phyloP scores from a whole-genome alignment of 2,888 invertebrate species.

The Branchellion lobata region DNA sequence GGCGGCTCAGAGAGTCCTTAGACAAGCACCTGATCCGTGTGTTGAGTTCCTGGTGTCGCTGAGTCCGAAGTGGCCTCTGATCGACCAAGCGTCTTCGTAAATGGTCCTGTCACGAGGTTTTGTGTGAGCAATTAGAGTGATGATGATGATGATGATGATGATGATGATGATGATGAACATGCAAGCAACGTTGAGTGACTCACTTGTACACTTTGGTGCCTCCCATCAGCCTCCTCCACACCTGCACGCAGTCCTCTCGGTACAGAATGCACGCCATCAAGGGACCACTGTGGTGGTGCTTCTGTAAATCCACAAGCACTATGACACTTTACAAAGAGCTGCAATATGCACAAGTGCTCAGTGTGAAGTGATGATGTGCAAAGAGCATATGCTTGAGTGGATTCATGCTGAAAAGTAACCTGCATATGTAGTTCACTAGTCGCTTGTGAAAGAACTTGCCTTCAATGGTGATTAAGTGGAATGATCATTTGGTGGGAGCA shows the following conservation, averaged over 20 bases:
- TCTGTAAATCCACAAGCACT: neutral
- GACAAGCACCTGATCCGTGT: conserved; percentile 93
- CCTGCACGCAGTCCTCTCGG: conserved; percentile 72
- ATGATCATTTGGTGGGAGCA: neutral
- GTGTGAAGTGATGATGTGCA: neutral
- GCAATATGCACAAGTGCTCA: conserved; percentile 5
- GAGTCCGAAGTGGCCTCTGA: conserved; percentile 81
- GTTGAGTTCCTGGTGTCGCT: conserved; percentile 91
- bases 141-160: neutral
- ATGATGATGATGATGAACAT: neutral
- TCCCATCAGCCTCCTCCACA: conserved; percentile 83
- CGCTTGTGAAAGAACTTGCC: conserved; percentile 60
- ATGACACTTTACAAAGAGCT: neutral
- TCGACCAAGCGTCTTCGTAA: conserved; percentile 74
- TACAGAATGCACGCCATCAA: conserved; percentile 78
- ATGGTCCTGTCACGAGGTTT: conserved; percentile 70
- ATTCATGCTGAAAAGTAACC: conserved; percentile 53
- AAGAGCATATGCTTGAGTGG: neutral
- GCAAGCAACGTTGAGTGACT: neutral
- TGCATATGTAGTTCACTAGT: conserved; percentile 60
- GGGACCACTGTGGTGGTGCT: conserved; percentile 72
- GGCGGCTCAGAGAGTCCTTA: too few species aligned
- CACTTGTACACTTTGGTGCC: conserved; percentile 75
- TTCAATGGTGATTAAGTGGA: conserved; percentile 49
- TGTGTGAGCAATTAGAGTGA: conserved; percentile 5